Base-by-base conservation (phyloP, 2,113 vertebrate species). In the Eretmochelys imbricata region DNA sequence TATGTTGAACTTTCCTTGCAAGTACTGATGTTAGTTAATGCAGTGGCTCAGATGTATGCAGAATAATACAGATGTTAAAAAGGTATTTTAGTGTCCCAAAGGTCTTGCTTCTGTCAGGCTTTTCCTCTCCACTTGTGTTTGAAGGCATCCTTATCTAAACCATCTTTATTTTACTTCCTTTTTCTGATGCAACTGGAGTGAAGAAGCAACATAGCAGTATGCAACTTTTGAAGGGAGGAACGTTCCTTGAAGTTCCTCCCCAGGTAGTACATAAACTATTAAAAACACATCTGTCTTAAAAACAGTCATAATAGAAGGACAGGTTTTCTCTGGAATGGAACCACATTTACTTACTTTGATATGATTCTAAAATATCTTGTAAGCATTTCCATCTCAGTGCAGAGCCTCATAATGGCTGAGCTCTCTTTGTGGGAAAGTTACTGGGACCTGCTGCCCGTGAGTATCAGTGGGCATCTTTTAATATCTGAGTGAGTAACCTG, bases 1-100 rank as follows among this genome's bases (percentile, higher is more conserved):
- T 89, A 59, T 35, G 78, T n/a, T 80, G n/a, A 89, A 54, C 49
- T 92, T 94, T 48, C 14, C 50, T 87, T 96, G 79, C 69, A 78
- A 53, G 35, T 49, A 3, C 76, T 76, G 80, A 53, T 69, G n/a
- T 49, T 87, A 82, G 55, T 89, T 94, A 94, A 88, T 4, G 29
- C 7, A 0, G 5, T 84, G 82, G 76, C 62, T 54, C 1, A 10
- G 84, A 86, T 7, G 14, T 16, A 29, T 79, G 49, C 75, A 72
- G 81, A 92, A 84, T 78, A 72, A 96, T 93, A 31, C 22, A 86
- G n/a, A 54, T 1, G 0, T 80, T 85, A 90, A 82, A 50, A 89
- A 84, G 59, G 38, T 29, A 35, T 19, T 38, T 13, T 29, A 10
- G 49, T 9, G 65, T 93, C 91, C 57, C 35, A 82, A 85, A 79